Evolutionary conservation across 2,888 invertebrate species (phyloP), one percentile per base, ranked within the genome.

Genomic region (Stenolophus ochropezus): DNA sequence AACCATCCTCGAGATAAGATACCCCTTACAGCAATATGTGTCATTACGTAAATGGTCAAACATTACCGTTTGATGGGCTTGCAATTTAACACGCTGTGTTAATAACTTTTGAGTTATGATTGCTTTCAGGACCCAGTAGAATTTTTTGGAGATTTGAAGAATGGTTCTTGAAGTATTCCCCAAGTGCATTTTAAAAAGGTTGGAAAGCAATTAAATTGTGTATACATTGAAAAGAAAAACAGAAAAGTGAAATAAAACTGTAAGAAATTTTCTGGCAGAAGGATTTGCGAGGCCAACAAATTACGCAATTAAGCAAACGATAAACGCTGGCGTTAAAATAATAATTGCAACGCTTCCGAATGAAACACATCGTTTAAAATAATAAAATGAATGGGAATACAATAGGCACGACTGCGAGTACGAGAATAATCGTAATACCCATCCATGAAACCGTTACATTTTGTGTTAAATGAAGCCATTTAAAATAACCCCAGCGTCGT

Each of bases 381-480:
- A 47, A 69, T 69, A 69, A 69, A 33, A 69, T 69, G 69, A 69
- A 69, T 69, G 33, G 69, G 18, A 47, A 69, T 69, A 69, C 69
- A 69, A 69, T 69, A 69, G 61, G 61, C 69, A 18, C 11, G 20
- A 18, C 11, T 20, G n/a, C 11, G 69, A 16, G 42, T 16, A 69
- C 20, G 61, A 61, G 61, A 25, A 69, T 69, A 69, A 69, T 69
- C 69, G 47, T 69, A 69, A 69, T 42, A 69, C 42, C 69, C 69
- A 69, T 69, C 69, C 69, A 69, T 42, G 69, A 69, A 47, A 33
- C 69, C 18, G 69, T 23, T 27, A 75, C 53, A 53, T 75, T 51
- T 53, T 53, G 21, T 53, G 74, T 49, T 75, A 53, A 75, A 75
- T 75, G 74, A 51, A 75, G 51, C 74, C 49, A 75, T 75, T 75